Conservation (phyloP, 2,888 invertebrate genomes). For the Rhamnusium bicolor region DNA sequence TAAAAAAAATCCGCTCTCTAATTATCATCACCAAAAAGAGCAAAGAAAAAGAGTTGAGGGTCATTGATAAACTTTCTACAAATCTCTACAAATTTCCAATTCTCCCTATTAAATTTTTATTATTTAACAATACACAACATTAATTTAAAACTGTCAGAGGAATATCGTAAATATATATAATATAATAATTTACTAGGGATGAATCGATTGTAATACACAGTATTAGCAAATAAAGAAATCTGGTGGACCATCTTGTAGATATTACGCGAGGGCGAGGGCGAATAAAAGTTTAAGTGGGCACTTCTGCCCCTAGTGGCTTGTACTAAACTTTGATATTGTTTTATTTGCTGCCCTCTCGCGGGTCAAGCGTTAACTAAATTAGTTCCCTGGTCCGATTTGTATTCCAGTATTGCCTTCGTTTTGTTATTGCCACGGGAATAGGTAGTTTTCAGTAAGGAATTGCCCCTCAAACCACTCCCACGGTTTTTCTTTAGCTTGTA, state of each 20-base stretch:
- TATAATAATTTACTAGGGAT: not conserved
- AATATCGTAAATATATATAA: not conserved
- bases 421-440: constrained; percentile 66
- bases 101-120: no score
- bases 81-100: no score
- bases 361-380: constrained; percentile 71
- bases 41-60: no score
- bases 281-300: constrained; percentile 64
- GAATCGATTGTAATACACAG: not conserved
- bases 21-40: no score
- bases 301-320: constrained; percentile 62
- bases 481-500: constrained; percentile 36
- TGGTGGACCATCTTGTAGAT: constrained; percentile 23
- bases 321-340: constrained; percentile 72
- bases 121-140: no score
- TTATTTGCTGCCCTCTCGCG: constrained; percentile 69
- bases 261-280: constrained; percentile 27
- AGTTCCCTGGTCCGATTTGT: constrained; percentile 70
- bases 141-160: no score
- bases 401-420: constrained; percentile 68
- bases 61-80: no score
- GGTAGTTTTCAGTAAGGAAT: constrained; percentile 64
- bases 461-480: constrained; percentile 52
- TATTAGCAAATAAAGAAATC: constrained; percentile 38
- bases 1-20: no score